Evolutionary conservation across 1,140 invertebrate genomes (phyloP), one percentile per base, ranked within the genome.

Genomic region (Gerris buenoi): DNA sequence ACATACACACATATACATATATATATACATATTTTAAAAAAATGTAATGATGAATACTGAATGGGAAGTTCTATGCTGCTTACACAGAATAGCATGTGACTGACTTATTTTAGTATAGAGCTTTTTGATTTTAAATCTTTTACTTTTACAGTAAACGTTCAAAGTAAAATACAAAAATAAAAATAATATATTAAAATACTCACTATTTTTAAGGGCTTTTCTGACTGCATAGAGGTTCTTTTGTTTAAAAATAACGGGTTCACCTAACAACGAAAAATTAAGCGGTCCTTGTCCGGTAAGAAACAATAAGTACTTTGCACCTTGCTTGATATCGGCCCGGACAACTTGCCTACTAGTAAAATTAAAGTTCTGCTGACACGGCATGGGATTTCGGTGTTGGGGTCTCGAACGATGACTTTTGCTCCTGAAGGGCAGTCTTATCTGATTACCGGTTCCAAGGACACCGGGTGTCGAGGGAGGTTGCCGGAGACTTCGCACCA

Each of bases 241-340:
- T 64, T 70, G 69, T 23, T 66, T 71, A 14, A 69, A 63, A 10
- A 65, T 64, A 27, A 83, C 78, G 67, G 83, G 83, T 74, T 83
- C 81, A 5, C 83, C 83, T 64, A 82, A 78, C 67, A 83, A 83
- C 70, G 81, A 82, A 74, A 83, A 84, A 77, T 84, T 84, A 72
- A 82, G 80, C 72, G 81, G 81, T 76, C 82, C 82, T 69, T 82
- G 79, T 74, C 83, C 81, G 74, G 82, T 81, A 72, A 83, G 82
- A 78, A 84, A 85, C 76, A 84, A 80, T 75, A 84, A 76, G 77
- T 84, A 84, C 75, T 81, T 79, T 75, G 82, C 81, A 68, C 82
- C 79, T 71, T 80, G 79, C 71, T 83, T 82, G 71, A 84, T 80
- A 73, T 83, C 82, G 67, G 82, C 80, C 67, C 79, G 76, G 71